Evolutionary conservation across 2,113 vertebrate genomes (phyloP).

Genomic region (Triplophysa tibetana): DNA sequence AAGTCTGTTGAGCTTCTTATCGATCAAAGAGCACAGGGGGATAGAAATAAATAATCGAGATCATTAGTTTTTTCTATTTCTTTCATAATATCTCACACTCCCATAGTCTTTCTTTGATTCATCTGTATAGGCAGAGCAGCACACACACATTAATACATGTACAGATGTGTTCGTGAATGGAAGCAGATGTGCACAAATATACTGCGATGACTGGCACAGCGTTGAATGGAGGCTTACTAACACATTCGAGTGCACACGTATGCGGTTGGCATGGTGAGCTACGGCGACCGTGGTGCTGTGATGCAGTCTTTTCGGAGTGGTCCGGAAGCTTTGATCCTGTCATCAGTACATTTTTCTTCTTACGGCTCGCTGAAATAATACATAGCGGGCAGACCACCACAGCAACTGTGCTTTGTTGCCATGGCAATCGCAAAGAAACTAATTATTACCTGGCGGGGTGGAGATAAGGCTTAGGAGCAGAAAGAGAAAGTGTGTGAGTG

Average conservation of each 20-base stretch:
- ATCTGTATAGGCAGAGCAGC: background rate
- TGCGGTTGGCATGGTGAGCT: background rate
- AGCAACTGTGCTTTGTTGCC: constrained; percentile 71
- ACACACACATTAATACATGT: background rate
- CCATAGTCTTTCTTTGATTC: constrained; percentile 18
- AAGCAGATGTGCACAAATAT: constrained; percentile 17
- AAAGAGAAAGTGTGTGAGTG: constrained; percentile 29
- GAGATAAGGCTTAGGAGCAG: constrained; percentile 64
- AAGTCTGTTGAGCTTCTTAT: constrained; percentile 14
- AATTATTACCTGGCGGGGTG: constrained; percentile 72
- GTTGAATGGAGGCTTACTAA: background rate
- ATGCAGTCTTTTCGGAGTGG: constrained; percentile 26
- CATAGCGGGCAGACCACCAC: constrained; percentile 61
- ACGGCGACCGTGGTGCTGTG: background rate
- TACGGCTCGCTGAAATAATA: constrained; percentile 65
- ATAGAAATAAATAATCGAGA: constrained; percentile 47
- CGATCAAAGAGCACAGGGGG: constrained; percentile 30
- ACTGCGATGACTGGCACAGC: background rate
- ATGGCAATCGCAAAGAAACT: constrained; percentile 74
- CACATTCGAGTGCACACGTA: background rate
- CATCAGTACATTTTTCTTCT: constrained; percentile 34
- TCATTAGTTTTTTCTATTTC: background rate
- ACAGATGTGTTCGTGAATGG: background rate
- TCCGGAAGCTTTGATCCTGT: constrained; percentile 26
- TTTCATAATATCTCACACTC: constrained; percentile 1